phyloP scores from a whole-genome alignment of 2,113 vertebrate species.

The Morone chrysops region DNA sequence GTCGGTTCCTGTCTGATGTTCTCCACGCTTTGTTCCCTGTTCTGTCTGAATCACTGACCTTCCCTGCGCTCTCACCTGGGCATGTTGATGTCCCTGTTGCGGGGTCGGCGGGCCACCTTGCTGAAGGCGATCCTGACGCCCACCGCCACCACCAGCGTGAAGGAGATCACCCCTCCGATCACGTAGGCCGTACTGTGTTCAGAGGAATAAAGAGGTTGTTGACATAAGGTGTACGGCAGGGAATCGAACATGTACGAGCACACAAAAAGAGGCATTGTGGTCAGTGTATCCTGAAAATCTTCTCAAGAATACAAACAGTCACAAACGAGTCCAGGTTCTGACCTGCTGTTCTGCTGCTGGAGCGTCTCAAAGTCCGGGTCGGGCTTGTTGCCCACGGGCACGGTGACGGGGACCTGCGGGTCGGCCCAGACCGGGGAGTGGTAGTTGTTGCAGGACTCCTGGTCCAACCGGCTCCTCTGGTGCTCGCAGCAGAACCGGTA shows the following conservation, averaged over 20 bases:
- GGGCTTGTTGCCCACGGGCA: slow-evolving; percentile 72
- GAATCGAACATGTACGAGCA: not conserved
- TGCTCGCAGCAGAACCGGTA: slow-evolving; percentile 96
- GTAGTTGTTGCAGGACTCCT: slow-evolving; percentile 91
- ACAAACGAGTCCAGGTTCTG: not conserved
- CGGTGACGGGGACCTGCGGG: slow-evolving; percentile 80
- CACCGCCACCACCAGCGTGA: slow-evolving; percentile 90
- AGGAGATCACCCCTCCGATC: slow-evolving; percentile 92
- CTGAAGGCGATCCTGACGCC: slow-evolving; percentile 91
- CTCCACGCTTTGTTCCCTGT: not conserved
- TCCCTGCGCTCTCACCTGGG: slow-evolving; percentile 85
- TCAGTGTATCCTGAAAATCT: not conserved
- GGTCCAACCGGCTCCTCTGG: slow-evolving; percentile 88
- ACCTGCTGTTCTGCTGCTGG: slow-evolving; percentile 85
- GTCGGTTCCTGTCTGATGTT: not conserved
- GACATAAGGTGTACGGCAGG: not conserved
- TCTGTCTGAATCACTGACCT: not conserved
- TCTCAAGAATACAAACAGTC: not conserved
- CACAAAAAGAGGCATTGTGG: too few species aligned
- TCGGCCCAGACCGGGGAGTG: slow-evolving; percentile 89
- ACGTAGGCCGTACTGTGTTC: slow-evolving; percentile 88
- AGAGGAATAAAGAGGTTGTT: not conserved
- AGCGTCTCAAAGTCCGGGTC: slow-evolving; percentile 85
- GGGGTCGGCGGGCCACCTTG: slow-evolving; percentile 89
- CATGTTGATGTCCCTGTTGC: slow-evolving; percentile 90